Base-by-base conservation (phyloP, 2,888 invertebrate species). In the Cosmopolites sordidus region DNA sequence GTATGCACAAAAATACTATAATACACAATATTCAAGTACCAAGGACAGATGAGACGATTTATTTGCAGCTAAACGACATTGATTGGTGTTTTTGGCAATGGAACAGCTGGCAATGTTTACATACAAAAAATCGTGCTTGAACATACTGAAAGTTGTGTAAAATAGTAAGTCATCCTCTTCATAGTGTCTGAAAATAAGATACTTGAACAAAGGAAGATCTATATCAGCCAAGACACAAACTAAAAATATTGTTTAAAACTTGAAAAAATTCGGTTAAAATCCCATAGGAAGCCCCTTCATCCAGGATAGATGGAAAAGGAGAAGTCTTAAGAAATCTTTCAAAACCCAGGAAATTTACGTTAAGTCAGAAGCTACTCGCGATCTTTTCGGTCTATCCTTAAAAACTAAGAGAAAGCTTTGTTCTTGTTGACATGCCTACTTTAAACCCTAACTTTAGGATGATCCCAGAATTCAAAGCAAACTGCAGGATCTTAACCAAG, bases 371-470 rank as follows among this genome's bases (percentile, higher is more conserved):
- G 16, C 49, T 49, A 43, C 11, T 49, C 49, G 49, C 49, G 49
- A 22, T 38, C n/a, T 22, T 2, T 37, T 38, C 49, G 49, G 39
- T 49, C 49, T 49, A 49, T 18, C 49, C 27, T 49, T 49, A 43
- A 15, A 8, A 15, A 16, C 41, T 41, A 48, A 41, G 15, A 16
- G 12, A 30, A 18, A 9, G 1, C 38, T 46, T 17, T 8, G 5
- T 45, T 16, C 18, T 9, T 12, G 14, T 9, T n/a, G 4, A 1
- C 16, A 33, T 5, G 37, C 18, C 17, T 37, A 15, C 1, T 37
- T 5, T 37, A 12, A 6, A 37, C 40, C 16, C 40, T 40, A 40
- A 40, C 4, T 3, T 22, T 43, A 43, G 14, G 29, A 43, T 42
- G 42, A 29, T 43, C 29, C 30, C 30, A 29, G 47, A 27, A 16